Base-by-base conservation (phyloP, 2,113 vertebrate genomes). In the Podiceps cristatus region DNA sequence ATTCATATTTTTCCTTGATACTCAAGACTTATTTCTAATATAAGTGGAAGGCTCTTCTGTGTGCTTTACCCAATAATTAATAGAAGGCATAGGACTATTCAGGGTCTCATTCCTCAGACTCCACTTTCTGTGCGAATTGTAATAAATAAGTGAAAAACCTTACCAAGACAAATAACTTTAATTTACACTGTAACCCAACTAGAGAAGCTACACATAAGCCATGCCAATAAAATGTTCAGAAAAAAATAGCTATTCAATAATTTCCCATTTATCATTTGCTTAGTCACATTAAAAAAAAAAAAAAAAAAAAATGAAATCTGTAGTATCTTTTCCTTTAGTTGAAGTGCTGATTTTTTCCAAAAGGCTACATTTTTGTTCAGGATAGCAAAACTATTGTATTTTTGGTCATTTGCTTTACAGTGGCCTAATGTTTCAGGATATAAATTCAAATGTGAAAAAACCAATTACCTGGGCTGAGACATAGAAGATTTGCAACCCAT, bases 1-100 rank as follows among this genome's bases (percentile, higher is more conserved):
- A 95, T 88, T 96, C 89, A 56, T 82, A 81, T 66, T 72, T 97
- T 82, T 88, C 91, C 96, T 55, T 85, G 97, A 97, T 95, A 80
- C 64, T 35, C 33, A 67, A 93, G 85, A 96, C 90, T 89, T 13
- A 59, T 68, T 80, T 86, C 60, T 63, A 60, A 85, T 92, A 58
- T 3, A 47, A 94, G 83, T 72, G 35, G 89, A 72, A 96, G 93
- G 93, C 68, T 92, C 50, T 94, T 90, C 83, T 76, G n/a, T 31
- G 3, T 82, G 69, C 93, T 93, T 92, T 47, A 76, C 87, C 79
- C 12, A 9, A 96, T 91, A 96, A 85, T 88, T 88, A 96, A 96
- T 94, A 72, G 67, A 85, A 78, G 50, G 68, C 84, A 50, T 50
- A 90, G 80, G 49, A 77, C 55, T 93, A 78, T 63, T 73, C 49